A percentile compares a stretch with the other conserved stretches of the same genome.
phyloP scores from a whole-genome alignment of 53 echinoderm and acorn worm species.

The Pentamera pediparva region DNA sequence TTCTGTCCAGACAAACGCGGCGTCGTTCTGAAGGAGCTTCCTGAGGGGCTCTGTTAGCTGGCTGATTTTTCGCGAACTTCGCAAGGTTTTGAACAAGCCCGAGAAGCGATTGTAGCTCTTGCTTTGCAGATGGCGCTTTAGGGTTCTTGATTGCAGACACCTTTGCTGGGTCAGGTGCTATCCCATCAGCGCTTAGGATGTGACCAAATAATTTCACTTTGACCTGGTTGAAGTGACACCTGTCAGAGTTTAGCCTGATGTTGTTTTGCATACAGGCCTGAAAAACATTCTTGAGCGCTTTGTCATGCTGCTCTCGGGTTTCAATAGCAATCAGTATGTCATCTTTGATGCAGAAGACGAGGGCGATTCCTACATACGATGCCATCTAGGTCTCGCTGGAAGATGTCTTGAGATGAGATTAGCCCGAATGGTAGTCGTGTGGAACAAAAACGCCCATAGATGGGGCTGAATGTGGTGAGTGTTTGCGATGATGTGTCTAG shows the following conservation, averaged over 20 bases:
- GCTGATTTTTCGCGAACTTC: conserved; percentile 4
- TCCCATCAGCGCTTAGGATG: conserved; percentile 18
- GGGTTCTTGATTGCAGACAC: conserved; percentile 23
- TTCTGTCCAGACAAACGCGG: conserved; percentile 13
- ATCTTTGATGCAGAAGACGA: conserved; percentile 29
- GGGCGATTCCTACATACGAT: conserved; percentile 17
- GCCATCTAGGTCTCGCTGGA: conserved; percentile 18
- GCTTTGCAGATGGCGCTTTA: conserved; percentile 12
- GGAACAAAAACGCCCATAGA: conserved; percentile 32
- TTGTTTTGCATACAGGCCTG: conserved; percentile 26
- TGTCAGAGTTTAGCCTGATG: conserved; percentile 23
- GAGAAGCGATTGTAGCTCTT: conserved; percentile 25
- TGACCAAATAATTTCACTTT: conserved; percentile 24
- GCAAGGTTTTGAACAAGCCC: conserved; percentile 24
- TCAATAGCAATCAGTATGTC: conserved; percentile 24
- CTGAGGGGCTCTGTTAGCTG: conserved; percentile 15
- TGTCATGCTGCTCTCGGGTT: conserved; percentile 13
- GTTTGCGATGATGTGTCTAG: conserved; percentile 7
- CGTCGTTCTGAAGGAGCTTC: conserved; percentile 1
- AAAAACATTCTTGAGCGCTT: conserved; percentile 1
- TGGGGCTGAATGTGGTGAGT: conserved; percentile 33
- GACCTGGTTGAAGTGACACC: conserved; percentile 12
- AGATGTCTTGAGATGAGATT: conserved; percentile 29
- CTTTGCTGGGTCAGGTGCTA: conserved; percentile 21
- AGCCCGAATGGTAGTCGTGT: conserved; percentile 22